A percentile compares a stretch with the other conserved stretches of the same genome.
Conservation (phyloP, 2,113 vertebrate genomes). For the Eptatretus burgeri region DNA sequence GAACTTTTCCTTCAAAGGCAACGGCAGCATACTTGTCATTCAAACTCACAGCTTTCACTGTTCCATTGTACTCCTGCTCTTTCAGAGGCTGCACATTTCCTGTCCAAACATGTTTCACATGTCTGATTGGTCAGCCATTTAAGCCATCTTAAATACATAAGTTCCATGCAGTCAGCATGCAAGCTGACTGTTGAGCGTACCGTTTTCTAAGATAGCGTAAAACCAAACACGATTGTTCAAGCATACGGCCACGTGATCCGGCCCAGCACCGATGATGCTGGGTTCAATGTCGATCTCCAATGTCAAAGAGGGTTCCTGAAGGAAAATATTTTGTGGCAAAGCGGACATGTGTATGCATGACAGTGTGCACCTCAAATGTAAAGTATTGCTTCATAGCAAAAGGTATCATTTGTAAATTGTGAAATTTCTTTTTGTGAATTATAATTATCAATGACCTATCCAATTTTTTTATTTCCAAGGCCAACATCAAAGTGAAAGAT, state of each 20-base stretch:
- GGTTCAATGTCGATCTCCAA: conserved; percentile 72
- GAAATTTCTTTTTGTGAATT: too few species aligned
- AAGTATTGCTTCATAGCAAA: too few species aligned
- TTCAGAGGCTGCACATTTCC: conserved; percentile 46
- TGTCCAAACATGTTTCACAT: background rate
- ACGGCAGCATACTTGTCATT: conserved; percentile 69
- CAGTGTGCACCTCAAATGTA: too few species aligned
- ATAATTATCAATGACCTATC: too few species aligned
- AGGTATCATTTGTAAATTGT: too few species aligned
- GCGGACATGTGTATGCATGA: too few species aligned
- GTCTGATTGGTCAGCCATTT: background rate
- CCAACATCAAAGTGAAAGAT: too few species aligned
- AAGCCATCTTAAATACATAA: background rate
- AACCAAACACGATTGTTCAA: conserved; percentile 99
- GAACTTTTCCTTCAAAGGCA: conserved; percentile 75
- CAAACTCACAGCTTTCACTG: conserved; percentile 51
- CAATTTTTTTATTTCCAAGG: too few species aligned
- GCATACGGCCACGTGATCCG: conserved; percentile 60
- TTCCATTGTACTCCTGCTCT: conserved; percentile 70
- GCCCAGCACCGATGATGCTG: conserved; percentile 58
- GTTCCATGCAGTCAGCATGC: background rate
- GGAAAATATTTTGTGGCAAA: conserved; percentile 9
- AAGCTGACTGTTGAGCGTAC: conserved; percentile 17
- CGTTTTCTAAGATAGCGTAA: conserved; percentile 41
- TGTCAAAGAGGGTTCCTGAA: conserved; percentile 36